Conservation (phyloP, 1,140 invertebrate species). For the Bilobella aurantiaca region DNA sequence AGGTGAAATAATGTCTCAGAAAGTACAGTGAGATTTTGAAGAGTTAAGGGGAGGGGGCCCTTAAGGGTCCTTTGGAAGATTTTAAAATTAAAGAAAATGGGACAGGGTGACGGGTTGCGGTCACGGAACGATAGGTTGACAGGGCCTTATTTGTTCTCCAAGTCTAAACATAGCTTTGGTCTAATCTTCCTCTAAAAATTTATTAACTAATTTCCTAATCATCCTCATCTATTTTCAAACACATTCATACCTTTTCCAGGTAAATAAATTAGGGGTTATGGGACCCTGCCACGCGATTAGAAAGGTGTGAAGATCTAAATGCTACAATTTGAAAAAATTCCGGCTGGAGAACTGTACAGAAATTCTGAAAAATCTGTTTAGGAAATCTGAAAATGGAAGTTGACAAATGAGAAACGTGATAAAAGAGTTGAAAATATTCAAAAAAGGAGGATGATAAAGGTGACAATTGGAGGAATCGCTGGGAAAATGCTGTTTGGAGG, state of each 20-base stretch:
- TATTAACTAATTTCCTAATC: not conserved
- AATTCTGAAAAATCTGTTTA: not conserved
- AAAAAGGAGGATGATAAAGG: conserved; percentile 1
- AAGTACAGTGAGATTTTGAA: not conserved
- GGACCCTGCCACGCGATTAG: too few relatives aligned
- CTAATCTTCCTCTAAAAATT: not conserved
- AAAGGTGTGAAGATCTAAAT: too few relatives aligned
- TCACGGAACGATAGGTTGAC: not conserved
- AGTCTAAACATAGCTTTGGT: not conserved
- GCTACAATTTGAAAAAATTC: too few relatives aligned
- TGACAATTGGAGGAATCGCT: conserved; percentile 1
- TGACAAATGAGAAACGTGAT: not conserved
- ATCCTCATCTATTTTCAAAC: too few relatives aligned
- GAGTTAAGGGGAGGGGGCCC: not conserved
- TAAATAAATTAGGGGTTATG: too few relatives aligned
- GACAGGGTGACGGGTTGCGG: not conserved
- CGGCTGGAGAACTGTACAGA: not conserved
- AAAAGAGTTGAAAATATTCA: not conserved
- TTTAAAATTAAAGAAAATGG: not conserved
- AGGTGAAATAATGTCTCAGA: not conserved
- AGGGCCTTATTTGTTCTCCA: not conserved
- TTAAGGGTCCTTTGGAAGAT: too few relatives aligned
- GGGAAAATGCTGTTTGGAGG: not conserved
- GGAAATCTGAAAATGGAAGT: not conserved
- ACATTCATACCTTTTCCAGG: too few relatives aligned